Percentiles rank a stretch among this genome's conserved stretches.
phyloP scores from a whole-genome alignment of 1,140 invertebrate genomes.

The Aphis gossypii region DNA sequence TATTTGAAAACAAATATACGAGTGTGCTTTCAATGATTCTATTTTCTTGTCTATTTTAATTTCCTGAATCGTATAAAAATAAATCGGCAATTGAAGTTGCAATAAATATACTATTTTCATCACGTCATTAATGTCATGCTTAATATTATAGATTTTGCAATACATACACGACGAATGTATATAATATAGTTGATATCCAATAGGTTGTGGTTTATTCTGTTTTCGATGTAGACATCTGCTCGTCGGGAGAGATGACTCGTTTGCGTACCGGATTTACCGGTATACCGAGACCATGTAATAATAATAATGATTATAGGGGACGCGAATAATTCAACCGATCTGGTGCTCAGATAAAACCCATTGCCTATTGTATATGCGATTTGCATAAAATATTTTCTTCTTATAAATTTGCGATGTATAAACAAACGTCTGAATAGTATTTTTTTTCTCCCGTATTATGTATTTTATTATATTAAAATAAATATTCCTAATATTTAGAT shows the following conservation, averaged over 20 bases:
- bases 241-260: not conserved
- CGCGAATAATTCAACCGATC: not conserved
- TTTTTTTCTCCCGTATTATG: not conserved
- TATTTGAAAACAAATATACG: not conserved
- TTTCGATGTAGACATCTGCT: not conserved
- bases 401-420: not conserved
- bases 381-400: constrained; percentile 21
- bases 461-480: not conserved
- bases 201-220: not conserved
- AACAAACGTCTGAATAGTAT: not conserved
- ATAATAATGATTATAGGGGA: not conserved
- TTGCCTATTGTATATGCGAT: not conserved
- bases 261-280: constrained; percentile 20
- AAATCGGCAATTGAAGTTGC: not conserved
- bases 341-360: not conserved
- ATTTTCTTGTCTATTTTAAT: not conserved
- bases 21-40: not conserved
- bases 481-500: not conserved
- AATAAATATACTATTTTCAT: not conserved
- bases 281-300: not conserved
- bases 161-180: not conserved
- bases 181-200: not conserved
- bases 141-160: not conserved
- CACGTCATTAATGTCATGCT: not conserved
- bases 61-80: not conserved